These are phyloP conservation scores for Heliconius nattereri DNA, from an alignment of 1,140 invertebrate genomes.

Conservation along the genomic window DNA sequence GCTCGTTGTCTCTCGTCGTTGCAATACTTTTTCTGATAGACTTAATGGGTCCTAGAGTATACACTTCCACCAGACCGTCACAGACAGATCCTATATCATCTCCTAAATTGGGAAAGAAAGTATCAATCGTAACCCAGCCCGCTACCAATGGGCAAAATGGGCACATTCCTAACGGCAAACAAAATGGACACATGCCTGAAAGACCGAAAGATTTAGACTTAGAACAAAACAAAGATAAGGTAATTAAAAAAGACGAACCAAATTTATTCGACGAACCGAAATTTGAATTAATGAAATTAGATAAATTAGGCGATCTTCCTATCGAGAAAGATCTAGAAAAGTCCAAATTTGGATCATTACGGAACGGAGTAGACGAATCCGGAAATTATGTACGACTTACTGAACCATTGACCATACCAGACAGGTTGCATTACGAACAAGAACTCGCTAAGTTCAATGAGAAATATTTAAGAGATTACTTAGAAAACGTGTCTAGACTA, in stretches of 20 bases:
- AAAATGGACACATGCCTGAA: conserved; percentile 58
- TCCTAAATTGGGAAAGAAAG: conserved; percentile 63
- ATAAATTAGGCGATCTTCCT: conserved; percentile 41
- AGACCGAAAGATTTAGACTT: conserved; percentile 69
- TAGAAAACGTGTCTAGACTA: conserved; percentile 57
- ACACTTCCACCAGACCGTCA: conserved; percentile 61
- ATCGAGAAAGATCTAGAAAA: conserved; percentile 69
- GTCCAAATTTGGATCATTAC: conserved; percentile 73
- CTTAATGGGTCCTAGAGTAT: conserved; percentile 80
- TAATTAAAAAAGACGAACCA: conserved; percentile 53
- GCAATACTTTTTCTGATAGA: conserved; percentile 86
- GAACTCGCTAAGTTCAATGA: conserved; percentile 76
- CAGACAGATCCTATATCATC: conserved; percentile 71
- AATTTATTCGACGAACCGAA: conserved; percentile 59
- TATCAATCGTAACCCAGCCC: conserved; percentile 53
- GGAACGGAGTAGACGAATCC: conserved; percentile 62
- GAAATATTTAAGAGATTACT: conserved; percentile 68
- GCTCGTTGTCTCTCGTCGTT: conserved; percentile 85
- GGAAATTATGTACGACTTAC: conserved; percentile 69
- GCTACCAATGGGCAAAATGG: conserved; percentile 49
- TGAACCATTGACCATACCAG: conserved; percentile 62
- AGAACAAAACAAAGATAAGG: conserved; percentile 52
- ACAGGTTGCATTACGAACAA: conserved; percentile 69
- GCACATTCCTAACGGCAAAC: conserved; percentile 45
- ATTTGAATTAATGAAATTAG: conserved; percentile 56